phyloP scores from a whole-genome alignment of 2,113 vertebrate genomes.

The Cephalopterus ornatus region DNA sequence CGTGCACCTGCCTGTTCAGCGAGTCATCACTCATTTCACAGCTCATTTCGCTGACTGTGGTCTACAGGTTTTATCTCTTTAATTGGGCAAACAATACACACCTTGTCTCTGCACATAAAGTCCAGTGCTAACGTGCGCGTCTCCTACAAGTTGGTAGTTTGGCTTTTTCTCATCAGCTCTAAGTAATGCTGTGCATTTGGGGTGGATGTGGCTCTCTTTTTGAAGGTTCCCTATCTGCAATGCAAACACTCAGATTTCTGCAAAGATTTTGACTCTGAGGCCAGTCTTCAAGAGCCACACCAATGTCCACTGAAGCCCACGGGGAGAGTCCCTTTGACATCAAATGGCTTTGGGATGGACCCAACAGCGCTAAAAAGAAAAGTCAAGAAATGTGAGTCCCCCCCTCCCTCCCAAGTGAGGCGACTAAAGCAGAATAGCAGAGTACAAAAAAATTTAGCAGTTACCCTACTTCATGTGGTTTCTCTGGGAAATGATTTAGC shows the following conservation, averaged over 20 bases:
- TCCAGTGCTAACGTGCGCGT: conserved; percentile 16
- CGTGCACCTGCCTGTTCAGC: conserved; percentile 35
- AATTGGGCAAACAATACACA: conserved; percentile 62
- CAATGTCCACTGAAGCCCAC: not conserved
- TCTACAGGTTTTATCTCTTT: conserved; percentile 53
- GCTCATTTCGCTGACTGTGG: conserved; percentile 51
- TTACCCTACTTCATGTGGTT: not conserved
- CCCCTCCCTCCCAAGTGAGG: not conserved
- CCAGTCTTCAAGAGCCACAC: not conserved
- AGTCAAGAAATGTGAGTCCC: not conserved
- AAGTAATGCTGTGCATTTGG: not conserved
- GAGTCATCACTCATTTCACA: conserved; percentile 59
- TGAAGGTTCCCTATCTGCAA: not conserved
- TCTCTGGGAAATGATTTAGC: not conserved
- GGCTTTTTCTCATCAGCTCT: not conserved
- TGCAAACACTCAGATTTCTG: not conserved
- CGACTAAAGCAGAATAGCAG: not conserved
- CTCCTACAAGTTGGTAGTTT: not conserved
- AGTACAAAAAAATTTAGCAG: not conserved
- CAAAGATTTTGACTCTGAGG: not conserved
- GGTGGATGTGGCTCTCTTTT: not conserved
- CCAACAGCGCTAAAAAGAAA: not conserved
- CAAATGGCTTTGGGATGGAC: not conserved
- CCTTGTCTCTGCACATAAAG: conserved; percentile 47
- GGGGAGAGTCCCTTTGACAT: not conserved